Evolutionary conservation across 2,888 invertebrate genomes (phyloP), one percentile per base, ranked within the genome.

Genomic region (Cordilura impudica): DNA sequence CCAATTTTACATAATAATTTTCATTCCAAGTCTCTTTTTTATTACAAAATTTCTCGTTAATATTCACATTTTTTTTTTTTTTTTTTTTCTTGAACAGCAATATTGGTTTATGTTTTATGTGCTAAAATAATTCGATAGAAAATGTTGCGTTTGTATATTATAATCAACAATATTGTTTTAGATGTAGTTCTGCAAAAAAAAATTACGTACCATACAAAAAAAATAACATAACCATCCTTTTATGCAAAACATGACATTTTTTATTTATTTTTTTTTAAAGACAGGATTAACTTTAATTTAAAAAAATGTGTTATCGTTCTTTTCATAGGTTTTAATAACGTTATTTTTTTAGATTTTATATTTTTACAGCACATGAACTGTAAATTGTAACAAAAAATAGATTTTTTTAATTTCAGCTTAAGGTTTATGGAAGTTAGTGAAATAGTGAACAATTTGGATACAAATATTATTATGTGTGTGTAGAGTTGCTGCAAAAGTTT

Each of bases 281-380:
- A 39, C 21, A 56, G 72, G 72, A 61, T 77, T 77, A 72, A 77
- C 67, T 77, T 77, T 67, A 72, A 72, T 77, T n/a, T 66, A 77
- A 77, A 72, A 54, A 53, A 69, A 54, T 74, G 53, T 69, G 29
- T 60, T 66, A 53, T 39, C 18, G 12, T 19, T 10, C 49, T 56
- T 63, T 75, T 47, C 47, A 45, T 47, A 75, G 39, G 31, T 60
- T 74, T 67, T 61, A 69, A 69, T 54, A 69, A 63, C 60, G 12
- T 61, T 75, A 19, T 47, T 18, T 58, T 60, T 23, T 45, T 67
- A 39, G n/a, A 12, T 39, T 12, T 39, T 39, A 3, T 39, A 3
- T 39, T 31, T 29, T 29, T 2, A 4, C 6, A n/a, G 8, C 2
- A n/a, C 35, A 39, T 39, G n/a, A 39, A 39, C n/a, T n/a, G n/a